A percentile compares a stretch with the other conserved stretches of the same genome.
Evolutionary conservation across 2,888 invertebrate species (phyloP).

Genomic region (Sussaba pulchella): DNA sequence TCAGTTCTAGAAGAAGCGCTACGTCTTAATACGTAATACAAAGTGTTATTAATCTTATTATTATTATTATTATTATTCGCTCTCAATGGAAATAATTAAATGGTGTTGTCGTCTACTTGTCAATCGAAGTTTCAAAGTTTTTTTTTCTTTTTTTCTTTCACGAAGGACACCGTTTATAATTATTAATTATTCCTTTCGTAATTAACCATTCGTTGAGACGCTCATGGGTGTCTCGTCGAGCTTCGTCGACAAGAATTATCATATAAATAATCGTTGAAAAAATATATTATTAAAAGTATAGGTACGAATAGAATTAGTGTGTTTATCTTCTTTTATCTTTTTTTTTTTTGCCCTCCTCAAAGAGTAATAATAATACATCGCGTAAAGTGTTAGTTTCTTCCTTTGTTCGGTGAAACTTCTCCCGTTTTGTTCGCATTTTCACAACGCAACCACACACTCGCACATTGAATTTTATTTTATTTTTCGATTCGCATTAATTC

Average conservation of each 20-base stretch:
- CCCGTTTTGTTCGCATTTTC: constrained; percentile 34
- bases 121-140: constrained; percentile 26
- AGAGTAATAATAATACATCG: constrained; percentile 74
- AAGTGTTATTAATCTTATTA: constrained; percentile 67
- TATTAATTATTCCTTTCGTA: constrained; percentile 37
- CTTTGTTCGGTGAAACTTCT: constrained; percentile 29
- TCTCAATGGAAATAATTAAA: constrained; percentile 57
- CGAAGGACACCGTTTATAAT: constrained; percentile 14
- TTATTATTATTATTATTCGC: constrained; percentile 30
- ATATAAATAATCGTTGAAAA: constrained; percentile 78
- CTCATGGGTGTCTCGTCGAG: constrained; percentile 61
- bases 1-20: constrained; percentile 76
- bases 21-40: constrained; percentile 74
- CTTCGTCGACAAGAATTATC: constrained; percentile 65
- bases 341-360: constrained; percentile 51
- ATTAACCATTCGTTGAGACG: constrained; percentile 49
- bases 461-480: constrained; percentile 45
- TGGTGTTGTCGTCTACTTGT: constrained; percentile 20
- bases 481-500: no score
- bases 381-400: constrained; percentile 63
- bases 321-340: neutral
- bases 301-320: constrained; percentile 72
- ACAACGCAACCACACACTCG: constrained; percentile 47
- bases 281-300: constrained; percentile 76
- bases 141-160: neutral